phyloP scores from a whole-genome alignment of 1,140 invertebrate species.

The Chironomus striatipennis region DNA sequence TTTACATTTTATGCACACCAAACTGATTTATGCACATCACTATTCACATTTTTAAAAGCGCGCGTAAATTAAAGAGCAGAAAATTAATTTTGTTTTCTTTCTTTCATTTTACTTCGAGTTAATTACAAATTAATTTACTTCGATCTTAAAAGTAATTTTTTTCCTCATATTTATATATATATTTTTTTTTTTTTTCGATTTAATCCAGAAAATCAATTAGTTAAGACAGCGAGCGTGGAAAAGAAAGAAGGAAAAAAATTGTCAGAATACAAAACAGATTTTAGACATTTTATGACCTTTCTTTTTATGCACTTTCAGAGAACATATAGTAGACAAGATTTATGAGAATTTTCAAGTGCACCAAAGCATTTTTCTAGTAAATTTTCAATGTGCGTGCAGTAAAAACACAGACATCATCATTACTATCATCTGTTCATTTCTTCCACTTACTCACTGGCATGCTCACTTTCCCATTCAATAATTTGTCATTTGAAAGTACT shows the following conservation, averaged over 20 bases:
- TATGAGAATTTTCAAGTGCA: conserved; percentile 2
- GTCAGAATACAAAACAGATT: not conserved
- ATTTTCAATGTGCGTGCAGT: not conserved
- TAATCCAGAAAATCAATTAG: conserved; percentile 23
- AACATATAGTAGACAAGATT: not conserved
- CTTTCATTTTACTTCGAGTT: not conserved
- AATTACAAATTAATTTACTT: conserved; percentile 6
- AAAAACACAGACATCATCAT: not conserved
- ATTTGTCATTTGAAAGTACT: conserved; percentile 3
- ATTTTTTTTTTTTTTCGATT: too few species aligned
- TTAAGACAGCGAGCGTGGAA: not conserved
- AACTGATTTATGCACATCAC: conserved; percentile 22
- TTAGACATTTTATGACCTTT: conserved; percentile 13
- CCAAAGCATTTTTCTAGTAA: not conserved
- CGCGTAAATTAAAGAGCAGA: not conserved
- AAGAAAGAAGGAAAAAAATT: not conserved
- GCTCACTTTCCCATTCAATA: not conserved
- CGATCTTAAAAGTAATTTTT: too few species aligned
- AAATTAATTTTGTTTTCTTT: not conserved
- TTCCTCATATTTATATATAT: not conserved
- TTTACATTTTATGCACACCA: not conserved
- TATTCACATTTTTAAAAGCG: not conserved
- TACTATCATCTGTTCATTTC: not conserved
- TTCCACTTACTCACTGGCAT: not conserved
- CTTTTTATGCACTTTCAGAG: conserved; percentile 15